Evolutionary conservation across 2,113 vertebrate genomes (phyloP).

Genomic region (Bos javanicus): DNA sequence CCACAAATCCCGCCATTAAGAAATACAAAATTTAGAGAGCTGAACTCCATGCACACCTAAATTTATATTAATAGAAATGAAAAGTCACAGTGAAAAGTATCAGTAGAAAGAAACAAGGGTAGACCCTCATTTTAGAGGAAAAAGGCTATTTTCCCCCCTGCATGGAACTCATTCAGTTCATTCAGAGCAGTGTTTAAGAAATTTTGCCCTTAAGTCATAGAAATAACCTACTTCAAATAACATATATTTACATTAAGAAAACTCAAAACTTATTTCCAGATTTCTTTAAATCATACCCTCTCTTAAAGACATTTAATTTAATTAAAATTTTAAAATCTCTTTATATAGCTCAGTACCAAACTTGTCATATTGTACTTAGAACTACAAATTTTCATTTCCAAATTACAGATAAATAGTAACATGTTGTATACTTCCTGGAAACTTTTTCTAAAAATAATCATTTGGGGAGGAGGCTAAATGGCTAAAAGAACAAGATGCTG

Average conservation of each 20-base stretch:
- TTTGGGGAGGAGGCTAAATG: neutral
- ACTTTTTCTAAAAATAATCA: neutral
- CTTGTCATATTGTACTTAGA: neutral
- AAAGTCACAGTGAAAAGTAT: neutral
- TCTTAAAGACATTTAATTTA: neutral
- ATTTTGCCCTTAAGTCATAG: neutral
- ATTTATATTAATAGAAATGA: neutral
- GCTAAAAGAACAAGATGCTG: neutral
- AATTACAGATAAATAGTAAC: neutral
- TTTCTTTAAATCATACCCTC: neutral
- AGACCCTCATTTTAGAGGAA: neutral
- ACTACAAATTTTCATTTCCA: neutral
- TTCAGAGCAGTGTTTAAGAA: neutral
- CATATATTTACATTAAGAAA: neutral
- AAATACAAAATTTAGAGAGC: neutral
- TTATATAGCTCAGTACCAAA: neutral
- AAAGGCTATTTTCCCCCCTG: neutral
- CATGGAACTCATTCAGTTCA: neutral
- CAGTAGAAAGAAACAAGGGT: neutral
- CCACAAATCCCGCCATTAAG: neutral
- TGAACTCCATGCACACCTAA: neutral
- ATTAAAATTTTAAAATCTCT: neutral
- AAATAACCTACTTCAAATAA: neutral
- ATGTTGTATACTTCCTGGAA: neutral
- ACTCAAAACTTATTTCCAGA: neutral